Conservation (phyloP, 2,888 invertebrate genomes). For the Luffia ferchaultella region DNA sequence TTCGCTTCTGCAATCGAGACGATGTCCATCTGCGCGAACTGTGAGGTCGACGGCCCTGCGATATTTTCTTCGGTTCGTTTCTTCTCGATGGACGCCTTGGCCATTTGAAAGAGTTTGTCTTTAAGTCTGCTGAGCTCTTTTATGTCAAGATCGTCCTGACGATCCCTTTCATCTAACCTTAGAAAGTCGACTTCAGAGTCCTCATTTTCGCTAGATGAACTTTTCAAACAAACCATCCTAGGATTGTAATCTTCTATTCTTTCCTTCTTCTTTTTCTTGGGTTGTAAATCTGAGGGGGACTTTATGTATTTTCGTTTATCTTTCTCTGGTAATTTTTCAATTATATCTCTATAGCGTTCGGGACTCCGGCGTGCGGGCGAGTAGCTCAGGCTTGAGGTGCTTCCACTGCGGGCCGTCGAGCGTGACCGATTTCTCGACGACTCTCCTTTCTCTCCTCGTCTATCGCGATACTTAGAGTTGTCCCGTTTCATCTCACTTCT, state of each 20-base stretch:
- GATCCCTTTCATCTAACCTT: slow-evolving; percentile 49
- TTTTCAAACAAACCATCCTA: slow-evolving; percentile 61
- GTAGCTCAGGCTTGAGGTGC: slow-evolving; percentile 70
- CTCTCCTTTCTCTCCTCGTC: slow-evolving; percentile 22
- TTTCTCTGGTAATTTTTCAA: slow-evolving; percentile 64
- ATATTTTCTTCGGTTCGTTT: slow-evolving; percentile 24
- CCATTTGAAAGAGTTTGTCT: slow-evolving; percentile 72
- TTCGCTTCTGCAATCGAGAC: slow-evolving; percentile 8
- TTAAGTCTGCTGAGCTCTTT: slow-evolving; percentile 74
- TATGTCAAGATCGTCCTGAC: slow-evolving; percentile 69
- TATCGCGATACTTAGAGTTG: slow-evolving; percentile 13
- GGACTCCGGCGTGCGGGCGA: slow-evolving; percentile 75
- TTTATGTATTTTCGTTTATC: slow-evolving; percentile 59
- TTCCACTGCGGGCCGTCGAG: slow-evolving; percentile 43
- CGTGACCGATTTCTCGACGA: slow-evolving; percentile 29
- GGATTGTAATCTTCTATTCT: slow-evolving; percentile 32
- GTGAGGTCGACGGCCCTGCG: slow-evolving; percentile 33
- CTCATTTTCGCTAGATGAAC: slow-evolving; percentile 67
- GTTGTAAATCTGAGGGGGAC: slow-evolving; percentile 43
- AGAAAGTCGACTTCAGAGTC: slow-evolving; percentile 64
- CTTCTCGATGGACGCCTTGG: slow-evolving; percentile 65
- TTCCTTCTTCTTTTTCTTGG: slow-evolving; percentile 32
- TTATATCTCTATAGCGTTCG: slow-evolving; percentile 72
- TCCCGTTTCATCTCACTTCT: slow-evolving; percentile 15
- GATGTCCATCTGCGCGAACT: slow-evolving; percentile 11